Percentiles rank a stretch among this genome's conserved stretches.
Evolutionary conservation across 2,888 invertebrate genomes (phyloP).

Genomic region (Branchipolynoe longqiensis): DNA sequence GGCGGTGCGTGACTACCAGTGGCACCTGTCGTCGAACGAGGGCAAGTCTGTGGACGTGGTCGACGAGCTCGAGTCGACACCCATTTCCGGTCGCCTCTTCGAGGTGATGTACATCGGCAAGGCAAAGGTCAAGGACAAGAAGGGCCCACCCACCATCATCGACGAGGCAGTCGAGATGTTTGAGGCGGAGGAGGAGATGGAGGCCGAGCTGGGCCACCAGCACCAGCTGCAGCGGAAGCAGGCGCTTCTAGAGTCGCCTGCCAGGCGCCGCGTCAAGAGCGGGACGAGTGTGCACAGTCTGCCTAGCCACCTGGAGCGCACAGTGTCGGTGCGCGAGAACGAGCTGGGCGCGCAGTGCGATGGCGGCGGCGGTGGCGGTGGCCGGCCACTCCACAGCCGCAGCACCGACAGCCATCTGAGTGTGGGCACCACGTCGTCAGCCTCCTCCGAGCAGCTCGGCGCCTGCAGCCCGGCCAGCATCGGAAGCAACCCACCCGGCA

Average conservation of each 20-base stretch:
- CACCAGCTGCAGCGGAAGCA: constrained; percentile 22
- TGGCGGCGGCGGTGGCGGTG: neutral
- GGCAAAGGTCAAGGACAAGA: constrained; percentile 92
- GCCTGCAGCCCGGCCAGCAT: neutral
- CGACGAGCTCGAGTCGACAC: constrained; percentile 45
- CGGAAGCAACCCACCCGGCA: neutral
- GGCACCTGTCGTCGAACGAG: constrained; percentile 64
- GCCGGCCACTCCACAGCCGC: neutral
- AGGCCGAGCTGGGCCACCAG: neutral
- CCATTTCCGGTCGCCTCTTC: constrained; percentile 71
- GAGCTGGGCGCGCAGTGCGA: constrained; percentile 71
- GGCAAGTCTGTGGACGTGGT: constrained; percentile 67
- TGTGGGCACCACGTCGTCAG: neutral
- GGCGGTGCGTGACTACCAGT: constrained; percentile 80
- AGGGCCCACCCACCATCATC: constrained; percentile 92
- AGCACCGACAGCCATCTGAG: constrained; percentile 16
- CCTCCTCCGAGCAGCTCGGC: constrained; percentile 6
- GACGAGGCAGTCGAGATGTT: constrained; percentile 95
- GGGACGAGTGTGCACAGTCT: constrained; percentile 79
- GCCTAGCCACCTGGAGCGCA: constrained; percentile 75
- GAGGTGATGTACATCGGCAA: constrained; percentile 95
- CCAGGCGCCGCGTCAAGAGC: constrained; percentile 77
- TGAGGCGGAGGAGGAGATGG: constrained; percentile 87
- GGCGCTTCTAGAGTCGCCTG: constrained; percentile 1
- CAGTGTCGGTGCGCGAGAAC: constrained; percentile 76